These are phyloP conservation scores for Squalus acanthias DNA, from an alignment of 2,797 vertebrate genomes.

Conservation along the genomic window DNA sequence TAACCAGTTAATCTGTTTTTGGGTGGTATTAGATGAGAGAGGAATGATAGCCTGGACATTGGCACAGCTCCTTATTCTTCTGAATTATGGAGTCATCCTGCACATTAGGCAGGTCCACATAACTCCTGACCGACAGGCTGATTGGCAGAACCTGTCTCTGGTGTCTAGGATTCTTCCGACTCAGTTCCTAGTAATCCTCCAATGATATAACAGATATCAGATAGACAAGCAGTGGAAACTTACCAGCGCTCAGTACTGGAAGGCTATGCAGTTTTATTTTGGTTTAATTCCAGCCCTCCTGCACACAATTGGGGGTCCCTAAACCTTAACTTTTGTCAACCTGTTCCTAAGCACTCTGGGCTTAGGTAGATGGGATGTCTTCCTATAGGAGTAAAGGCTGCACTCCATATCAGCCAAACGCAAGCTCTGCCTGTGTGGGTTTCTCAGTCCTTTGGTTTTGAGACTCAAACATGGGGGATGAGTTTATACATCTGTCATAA, in stretches of 20 bases:
- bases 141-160: not conserved
- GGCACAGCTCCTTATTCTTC: not conserved
- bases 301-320: not conserved
- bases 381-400: not conserved
- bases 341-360: not conserved
- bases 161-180: not conserved
- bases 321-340: not conserved
- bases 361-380: not conserved
- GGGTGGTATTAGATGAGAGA: not conserved
- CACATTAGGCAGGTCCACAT: not conserved
- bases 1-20: not conserved
- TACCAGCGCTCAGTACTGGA: no score
- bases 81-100: not conserved
- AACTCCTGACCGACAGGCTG: not conserved
- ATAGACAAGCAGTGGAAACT: not conserved
- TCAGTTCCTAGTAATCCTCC: not conserved
- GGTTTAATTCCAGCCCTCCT: not conserved
- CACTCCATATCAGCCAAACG: not conserved
- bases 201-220: not conserved
- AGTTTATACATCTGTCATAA: not conserved
- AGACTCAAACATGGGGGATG: not conserved
- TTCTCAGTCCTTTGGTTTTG: not conserved
- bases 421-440: not conserved
- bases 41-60: not conserved
- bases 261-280: not conserved